Conservation (phyloP, 2,888 invertebrate genomes). For the Eupelmus urozonus region DNA sequence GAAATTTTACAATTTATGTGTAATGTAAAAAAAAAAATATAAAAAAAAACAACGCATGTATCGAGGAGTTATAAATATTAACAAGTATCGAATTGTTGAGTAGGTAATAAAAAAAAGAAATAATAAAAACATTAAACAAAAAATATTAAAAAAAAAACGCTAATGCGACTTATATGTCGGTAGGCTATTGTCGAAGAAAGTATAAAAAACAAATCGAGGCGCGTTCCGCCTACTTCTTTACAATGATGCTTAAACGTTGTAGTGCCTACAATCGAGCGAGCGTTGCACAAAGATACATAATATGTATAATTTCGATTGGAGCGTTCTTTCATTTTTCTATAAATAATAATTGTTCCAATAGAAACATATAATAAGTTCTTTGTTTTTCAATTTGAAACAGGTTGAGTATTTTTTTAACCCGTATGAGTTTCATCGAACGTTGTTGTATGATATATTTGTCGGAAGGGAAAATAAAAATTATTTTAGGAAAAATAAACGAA, state of each 20-base stretch:
- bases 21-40: constrained; percentile 48
- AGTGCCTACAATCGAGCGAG: constrained; percentile 57
- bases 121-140: constrained; percentile 43
- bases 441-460: constrained; percentile 56
- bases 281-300: constrained; percentile 40
- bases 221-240: constrained; percentile 57
- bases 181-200: constrained; percentile 59
- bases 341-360: constrained; percentile 32
- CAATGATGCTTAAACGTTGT: constrained; percentile 58
- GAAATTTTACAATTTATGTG: constrained; percentile 51
- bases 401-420: constrained; percentile 16
- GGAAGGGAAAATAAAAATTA: constrained; percentile 56
- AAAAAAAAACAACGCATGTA: constrained; percentile 43
- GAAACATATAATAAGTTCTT: constrained; percentile 25
- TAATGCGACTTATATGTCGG: constrained; percentile 53
- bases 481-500: constrained; percentile 55
- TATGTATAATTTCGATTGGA: constrained; percentile 23
- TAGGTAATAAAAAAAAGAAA: constrained; percentile 36
- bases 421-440: constrained; percentile 41
- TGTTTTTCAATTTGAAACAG: constrained; percentile 13
- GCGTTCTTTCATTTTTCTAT: constrained; percentile 16
- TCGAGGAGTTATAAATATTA: constrained; percentile 51
- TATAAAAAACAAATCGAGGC: constrained; percentile 25
- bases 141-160: constrained; percentile 39
- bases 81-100: constrained; percentile 57